Base-by-base conservation (phyloP, 2,113 vertebrate species). In the Lycaon pictus region DNA sequence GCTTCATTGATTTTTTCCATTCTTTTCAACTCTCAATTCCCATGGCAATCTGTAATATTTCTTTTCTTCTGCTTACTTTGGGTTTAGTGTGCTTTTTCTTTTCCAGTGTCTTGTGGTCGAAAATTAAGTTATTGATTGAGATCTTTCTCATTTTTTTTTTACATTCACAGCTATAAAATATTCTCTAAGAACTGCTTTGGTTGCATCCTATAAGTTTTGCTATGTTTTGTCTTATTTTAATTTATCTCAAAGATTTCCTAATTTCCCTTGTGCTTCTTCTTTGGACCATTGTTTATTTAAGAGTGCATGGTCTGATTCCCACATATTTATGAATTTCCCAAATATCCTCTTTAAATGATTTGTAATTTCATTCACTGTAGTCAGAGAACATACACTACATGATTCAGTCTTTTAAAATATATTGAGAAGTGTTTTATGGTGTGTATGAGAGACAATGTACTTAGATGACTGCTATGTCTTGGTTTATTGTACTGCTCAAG, bases 401-500 rank as follows among this genome's bases (percentile, higher is more conserved):
- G 37, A 74, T 53, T 84, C 60, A 55, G 16, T 55, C 76, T 51
- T 67, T 90, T 90, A 29, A 90, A 67, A 55, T 69, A 56, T 56
- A 43, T 55, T 53, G 15, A 80, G 32, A 37, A 65, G 48, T 65
- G 77, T 37, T 81, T 53, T 65, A 43, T 91, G 15, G 55, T 72
- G 55, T 90, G 88, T 77, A 43, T 43, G 43, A 43, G 43, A 43
- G 43, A 43, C 43, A 43, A 43, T 43, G 43, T 43, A 43, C 43
- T 43, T 43, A 43, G 51, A 23, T 55, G 27, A 53, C 74, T 63
- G 37, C 56, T 84, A 84, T 85, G 56, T 55, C 71, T 55, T 62
- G 58, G 32, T 84, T 93, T 74, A 37, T 93, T 93, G 3, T 85
- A 55, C 5, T 93, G 67, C 62, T 85, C 51, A 93, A 81, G 76